phyloP scores from a whole-genome alignment of 1,140 invertebrate species.

The Drosophila melanica region DNA sequence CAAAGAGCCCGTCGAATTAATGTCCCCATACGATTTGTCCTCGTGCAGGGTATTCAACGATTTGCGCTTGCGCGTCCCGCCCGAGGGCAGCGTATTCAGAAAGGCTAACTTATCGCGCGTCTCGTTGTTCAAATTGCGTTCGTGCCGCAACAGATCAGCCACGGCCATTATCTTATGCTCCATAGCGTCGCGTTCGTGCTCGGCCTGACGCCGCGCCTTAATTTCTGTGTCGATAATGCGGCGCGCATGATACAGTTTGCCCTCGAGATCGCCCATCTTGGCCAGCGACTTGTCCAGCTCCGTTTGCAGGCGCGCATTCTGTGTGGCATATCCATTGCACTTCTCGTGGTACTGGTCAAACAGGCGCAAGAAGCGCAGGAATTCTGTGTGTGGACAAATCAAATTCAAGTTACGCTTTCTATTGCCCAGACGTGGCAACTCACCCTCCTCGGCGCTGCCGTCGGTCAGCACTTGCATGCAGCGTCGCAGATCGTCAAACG shows the following conservation, averaged over 20 bases:
- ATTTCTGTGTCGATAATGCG: slow-evolving; percentile 91
- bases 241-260: slow-evolving; percentile 90
- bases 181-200: slow-evolving; percentile 87
- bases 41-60: slow-evolving; percentile 81
- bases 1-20: slow-evolving; percentile 86
- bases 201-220: slow-evolving; percentile 86
- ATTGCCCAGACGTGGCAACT: slow-evolving; percentile 8
- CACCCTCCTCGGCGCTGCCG: slow-evolving; percentile 88
- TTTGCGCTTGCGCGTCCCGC: slow-evolving; percentile 66
- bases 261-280: slow-evolving; percentile 89
- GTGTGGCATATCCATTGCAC: slow-evolving; percentile 88
- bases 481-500: slow-evolving; percentile 88
- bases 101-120: slow-evolving; percentile 92
- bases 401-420: not conserved
- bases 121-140: slow-evolving; percentile 89
- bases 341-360: slow-evolving; percentile 89
- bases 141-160: slow-evolving; percentile 89
- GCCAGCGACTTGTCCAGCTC: slow-evolving; percentile 87
- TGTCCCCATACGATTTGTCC: slow-evolving; percentile 84
- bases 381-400: slow-evolving; percentile 85
- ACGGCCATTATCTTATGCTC: slow-evolving; percentile 90
- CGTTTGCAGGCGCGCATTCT: slow-evolving; percentile 87
- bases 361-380: slow-evolving; percentile 88
- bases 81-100: slow-evolving; percentile 86
- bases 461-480: slow-evolving; percentile 87